Base-by-base conservation (phyloP, 2,113 vertebrate genomes). In the Carassius auratus region DNA sequence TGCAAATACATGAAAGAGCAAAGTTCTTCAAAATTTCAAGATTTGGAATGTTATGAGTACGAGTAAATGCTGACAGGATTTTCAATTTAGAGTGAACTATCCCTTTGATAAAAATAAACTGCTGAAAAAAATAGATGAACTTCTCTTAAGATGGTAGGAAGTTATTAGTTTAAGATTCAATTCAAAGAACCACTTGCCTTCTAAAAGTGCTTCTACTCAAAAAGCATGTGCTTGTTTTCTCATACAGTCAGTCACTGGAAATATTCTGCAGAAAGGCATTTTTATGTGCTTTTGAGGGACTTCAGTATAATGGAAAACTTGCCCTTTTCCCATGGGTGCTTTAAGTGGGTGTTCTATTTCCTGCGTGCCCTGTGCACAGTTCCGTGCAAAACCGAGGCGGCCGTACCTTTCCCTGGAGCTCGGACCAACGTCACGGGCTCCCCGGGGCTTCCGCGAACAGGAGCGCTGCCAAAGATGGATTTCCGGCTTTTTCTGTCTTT, bases 401-500 rank as follows among this genome's bases (percentile, higher is more conserved):
- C n/a, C 38, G 38, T 96, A 99, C 98, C 97, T 98, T 97, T 99
- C 94, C 97, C 97, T 94, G 97, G 95, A 92, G 96, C 93, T 92
- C 96, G 98, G 93, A 92, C 95, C 92, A 95, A 94, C 87, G 95
- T 83, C 84, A 94, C 92, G 84, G 96, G 93, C 91, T 99, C 98
- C 92, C 97, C 97, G 36, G 96, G 96, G 93, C 93, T 96, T 92
- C 95, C 94, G 92, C 96, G 97, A 89, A 95, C 94, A 64, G 97
- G 97, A 94, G 96, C 96, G 84, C 95, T 97, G 93, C 97, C 97
- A 96, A 99, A 99, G 96, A 99, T 98, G 94, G 97, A 99, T 96
- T 99, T 99, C 96, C 97, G 97, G 95, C 95, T 95, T 94, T 98
- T 98, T 89, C 98, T 93, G 94, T 99, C 98, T 94, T 99, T 99